Evolutionary conservation across 2,113 vertebrate genomes (phyloP), one percentile per base, ranked within the genome.

Genomic region (Percina caprodes): DNA sequence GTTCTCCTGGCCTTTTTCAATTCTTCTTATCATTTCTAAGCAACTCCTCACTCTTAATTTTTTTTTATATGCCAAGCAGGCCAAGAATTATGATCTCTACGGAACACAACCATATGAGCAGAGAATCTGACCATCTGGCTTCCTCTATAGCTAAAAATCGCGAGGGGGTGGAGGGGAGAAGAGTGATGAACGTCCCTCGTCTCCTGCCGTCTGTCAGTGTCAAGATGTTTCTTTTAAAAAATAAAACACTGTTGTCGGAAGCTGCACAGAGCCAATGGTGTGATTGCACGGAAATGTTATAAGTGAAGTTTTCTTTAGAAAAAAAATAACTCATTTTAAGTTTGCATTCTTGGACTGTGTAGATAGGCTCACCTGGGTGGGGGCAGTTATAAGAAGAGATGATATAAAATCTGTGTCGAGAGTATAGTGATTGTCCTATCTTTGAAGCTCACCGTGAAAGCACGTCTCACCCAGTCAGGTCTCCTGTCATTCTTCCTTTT

Each of bases 81-180:
- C 66, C 62, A 62, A 60, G 82, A 87, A 76, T n/a, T 56, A 19
- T 30, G 79, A 87, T 91, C 90, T 90, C 91, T 3, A 1, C 80
- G 84, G 91, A 85, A 73, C 45, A 8, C 63, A 67, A 87, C 72
- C 92, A 93, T 91, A 90, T 86, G 90, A 92, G 76, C 82, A 49
- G 84, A 88, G 86, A 82, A 86, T 89, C 69, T 82, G 89, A 88
- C 93, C 93, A 94, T 94, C 93, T 94, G 93, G 86, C 89, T 79
- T 86, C 80, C 82, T 76, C 48, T 62, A 81, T 88, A 71, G 87
- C 79, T 75, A 55, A 65, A 80, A 79, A 79, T 83, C 74, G 6
- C 69, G 0, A 55, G 80, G 90, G 87, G 89, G 87, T 19, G 69
- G 0, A 55, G 80, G 88, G 87, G 88, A 88, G n/a, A 49, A 73